phyloP scores from a whole-genome alignment of 2,113 vertebrate genomes.

The Pogona vitticeps region DNA sequence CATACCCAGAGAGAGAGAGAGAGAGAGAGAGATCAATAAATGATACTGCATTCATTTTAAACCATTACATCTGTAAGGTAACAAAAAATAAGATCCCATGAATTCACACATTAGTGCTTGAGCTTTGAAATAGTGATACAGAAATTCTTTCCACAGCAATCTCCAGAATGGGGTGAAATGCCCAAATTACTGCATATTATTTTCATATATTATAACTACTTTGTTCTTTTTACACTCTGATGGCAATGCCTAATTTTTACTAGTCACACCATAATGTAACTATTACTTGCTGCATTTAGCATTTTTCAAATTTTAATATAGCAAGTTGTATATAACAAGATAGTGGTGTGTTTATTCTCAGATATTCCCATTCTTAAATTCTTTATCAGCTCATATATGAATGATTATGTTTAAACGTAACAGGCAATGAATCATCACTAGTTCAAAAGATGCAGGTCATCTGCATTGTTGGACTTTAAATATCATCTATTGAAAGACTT shows the following conservation, averaged over 20 bases:
- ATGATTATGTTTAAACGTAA: not conserved
- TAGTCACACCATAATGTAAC: not conserved
- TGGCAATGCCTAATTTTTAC: too few species aligned
- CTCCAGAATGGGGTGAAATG: not conserved
- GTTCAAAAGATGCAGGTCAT: not conserved
- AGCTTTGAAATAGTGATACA: not conserved
- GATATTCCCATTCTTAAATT: not conserved
- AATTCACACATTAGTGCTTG: not conserved
- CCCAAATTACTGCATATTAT: not conserved
- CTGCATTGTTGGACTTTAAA: not conserved
- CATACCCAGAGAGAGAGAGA: not conserved
- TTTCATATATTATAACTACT: conserved; percentile 16
- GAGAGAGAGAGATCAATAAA: conserved; percentile 28
- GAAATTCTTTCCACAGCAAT: not conserved
- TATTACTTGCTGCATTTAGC: not conserved
- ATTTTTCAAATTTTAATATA: not conserved
- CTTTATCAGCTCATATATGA: not conserved
- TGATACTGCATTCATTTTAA: conserved; percentile 37
- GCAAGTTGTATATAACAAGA: not conserved
- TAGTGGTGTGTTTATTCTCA: not conserved
- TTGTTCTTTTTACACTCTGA: conserved; percentile 10
- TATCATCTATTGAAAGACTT: not conserved
- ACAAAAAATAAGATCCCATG: not conserved
- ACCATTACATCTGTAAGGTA: conserved; percentile 18
- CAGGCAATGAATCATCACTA: not conserved